phyloP scores from a whole-genome alignment of 2,888 invertebrate species.

The Bhutanitis thaidina region DNA sequence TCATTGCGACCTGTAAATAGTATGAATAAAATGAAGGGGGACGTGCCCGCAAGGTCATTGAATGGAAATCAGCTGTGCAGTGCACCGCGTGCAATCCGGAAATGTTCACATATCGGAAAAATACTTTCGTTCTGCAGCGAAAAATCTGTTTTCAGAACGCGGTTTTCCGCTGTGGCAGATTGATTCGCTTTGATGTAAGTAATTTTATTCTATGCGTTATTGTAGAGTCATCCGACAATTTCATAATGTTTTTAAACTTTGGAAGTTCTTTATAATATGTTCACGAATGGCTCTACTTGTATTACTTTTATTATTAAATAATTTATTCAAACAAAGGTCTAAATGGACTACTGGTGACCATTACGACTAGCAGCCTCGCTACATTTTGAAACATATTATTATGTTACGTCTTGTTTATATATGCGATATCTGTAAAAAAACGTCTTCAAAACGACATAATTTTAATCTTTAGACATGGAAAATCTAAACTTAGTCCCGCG shows the following conservation, averaged over 20 bases:
- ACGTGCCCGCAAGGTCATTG: constrained; percentile 65
- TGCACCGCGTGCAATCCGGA: constrained; percentile 60
- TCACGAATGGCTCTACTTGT: neutral
- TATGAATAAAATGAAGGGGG: constrained; percentile 55
- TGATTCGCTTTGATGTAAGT: constrained; percentile 48
- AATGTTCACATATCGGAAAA: constrained; percentile 41
- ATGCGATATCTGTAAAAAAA: neutral
- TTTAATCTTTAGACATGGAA: neutral
- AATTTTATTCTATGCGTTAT: constrained; percentile 26
- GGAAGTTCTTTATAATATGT: neutral
- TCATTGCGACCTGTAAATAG: constrained; percentile 60
- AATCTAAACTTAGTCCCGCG: constrained; percentile 5
- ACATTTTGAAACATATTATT: neutral
- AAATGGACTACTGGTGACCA: neutral
- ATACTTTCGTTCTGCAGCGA: constrained; percentile 24
- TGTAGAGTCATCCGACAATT: constrained; percentile 2
- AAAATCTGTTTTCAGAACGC: constrained; percentile 31
- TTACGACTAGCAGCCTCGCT: neutral
- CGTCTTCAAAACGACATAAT: neutral
- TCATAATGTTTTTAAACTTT: neutral
- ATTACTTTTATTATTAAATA: neutral
- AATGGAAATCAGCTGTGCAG: constrained; percentile 71
- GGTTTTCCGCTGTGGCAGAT: constrained; percentile 28
- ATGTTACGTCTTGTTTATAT: constrained; percentile 2
- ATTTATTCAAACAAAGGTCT: neutral